These are phyloP conservation scores for Clitarchus hookeri DNA, from an alignment of 2,888 invertebrate genomes.

Conservation along the genomic window DNA sequence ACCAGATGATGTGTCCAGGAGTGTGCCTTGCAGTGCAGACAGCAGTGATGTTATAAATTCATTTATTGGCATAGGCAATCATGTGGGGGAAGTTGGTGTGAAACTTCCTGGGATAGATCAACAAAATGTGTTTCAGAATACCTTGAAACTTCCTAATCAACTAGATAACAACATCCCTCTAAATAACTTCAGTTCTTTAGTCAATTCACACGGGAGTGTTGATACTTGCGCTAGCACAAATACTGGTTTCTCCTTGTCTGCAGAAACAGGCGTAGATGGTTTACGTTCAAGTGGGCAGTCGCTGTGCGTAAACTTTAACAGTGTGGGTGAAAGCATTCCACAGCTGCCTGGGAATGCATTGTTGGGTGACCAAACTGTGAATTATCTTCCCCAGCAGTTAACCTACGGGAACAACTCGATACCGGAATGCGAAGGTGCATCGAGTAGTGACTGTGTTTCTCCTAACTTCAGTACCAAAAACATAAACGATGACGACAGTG, in stretches of 20 bases:
- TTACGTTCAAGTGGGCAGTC: slow-evolving; percentile 9
- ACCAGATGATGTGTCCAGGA: slow-evolving; percentile 32
- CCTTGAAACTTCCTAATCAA: neutral
- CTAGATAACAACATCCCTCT: neutral
- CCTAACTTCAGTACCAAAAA: slow-evolving; percentile 7
- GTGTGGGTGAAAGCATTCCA: slow-evolving; percentile 10
- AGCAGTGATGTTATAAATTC: slow-evolving; percentile 25
- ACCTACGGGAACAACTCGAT: neutral
- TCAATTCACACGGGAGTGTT: slow-evolving; percentile 19
- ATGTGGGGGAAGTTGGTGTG: neutral
- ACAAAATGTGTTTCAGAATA: neutral
- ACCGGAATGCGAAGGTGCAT: slow-evolving; percentile 7
- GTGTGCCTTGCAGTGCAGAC: slow-evolving; percentile 36
- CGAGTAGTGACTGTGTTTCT: neutral
- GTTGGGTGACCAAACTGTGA: neutral
- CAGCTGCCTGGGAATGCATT: neutral
- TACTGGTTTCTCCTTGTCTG: neutral
- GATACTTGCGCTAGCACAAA: neutral
- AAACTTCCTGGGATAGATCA: neutral
- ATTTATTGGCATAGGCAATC: slow-evolving; percentile 12
- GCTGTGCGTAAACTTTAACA: neutral
- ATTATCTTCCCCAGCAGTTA: neutral
- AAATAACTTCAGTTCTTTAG: neutral
- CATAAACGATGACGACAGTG: neutral
- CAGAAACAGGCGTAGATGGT: neutral